Evolutionary conservation across 2,113 vertebrate genomes (phyloP).

Genomic region (Felis chaus): DNA sequence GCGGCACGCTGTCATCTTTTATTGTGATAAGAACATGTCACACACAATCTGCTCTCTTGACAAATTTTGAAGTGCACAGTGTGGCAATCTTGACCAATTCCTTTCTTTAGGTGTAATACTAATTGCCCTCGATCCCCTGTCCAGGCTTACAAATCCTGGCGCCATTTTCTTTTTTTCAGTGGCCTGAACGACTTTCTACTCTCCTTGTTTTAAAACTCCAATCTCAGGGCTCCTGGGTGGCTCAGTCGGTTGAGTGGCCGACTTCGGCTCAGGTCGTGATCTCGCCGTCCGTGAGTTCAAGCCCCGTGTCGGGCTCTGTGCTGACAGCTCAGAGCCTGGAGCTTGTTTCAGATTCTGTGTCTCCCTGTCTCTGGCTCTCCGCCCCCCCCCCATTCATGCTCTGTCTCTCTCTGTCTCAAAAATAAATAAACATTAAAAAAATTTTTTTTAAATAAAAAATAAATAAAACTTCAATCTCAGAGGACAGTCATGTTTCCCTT

Average conservation of each 20-base stretch:
- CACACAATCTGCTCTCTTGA: not conserved
- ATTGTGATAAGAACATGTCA: too few relatives aligned
- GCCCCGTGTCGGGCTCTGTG: too few relatives aligned
- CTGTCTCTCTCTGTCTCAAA: too few relatives aligned
- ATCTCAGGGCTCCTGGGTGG: not conserved
- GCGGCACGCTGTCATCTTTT: too few relatives aligned
- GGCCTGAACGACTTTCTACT: not conserved
- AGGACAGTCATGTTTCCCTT: not conserved
- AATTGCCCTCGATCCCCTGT: not conserved
- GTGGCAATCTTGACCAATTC: not conserved
- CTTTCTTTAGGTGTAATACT: not conserved
- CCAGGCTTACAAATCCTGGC: not conserved
- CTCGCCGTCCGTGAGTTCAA: fast-evolving
- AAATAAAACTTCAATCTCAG: not conserved
- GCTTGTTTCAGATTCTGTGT: too few relatives aligned
- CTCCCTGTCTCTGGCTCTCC: too few relatives aligned
- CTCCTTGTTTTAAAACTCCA: not conserved
- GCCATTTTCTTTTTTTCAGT: not conserved
- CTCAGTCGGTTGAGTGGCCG: too few relatives aligned
- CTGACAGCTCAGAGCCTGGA: too few relatives aligned
- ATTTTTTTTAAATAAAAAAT: too few relatives aligned
- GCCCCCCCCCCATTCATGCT: too few relatives aligned
- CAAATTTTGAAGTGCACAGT: not conserved
- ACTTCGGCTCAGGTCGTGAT: too few relatives aligned
- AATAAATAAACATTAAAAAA: too few relatives aligned